phyloP scores from a whole-genome alignment of 2,888 invertebrate genomes.

The Hirtodrosophila cameraria region DNA sequence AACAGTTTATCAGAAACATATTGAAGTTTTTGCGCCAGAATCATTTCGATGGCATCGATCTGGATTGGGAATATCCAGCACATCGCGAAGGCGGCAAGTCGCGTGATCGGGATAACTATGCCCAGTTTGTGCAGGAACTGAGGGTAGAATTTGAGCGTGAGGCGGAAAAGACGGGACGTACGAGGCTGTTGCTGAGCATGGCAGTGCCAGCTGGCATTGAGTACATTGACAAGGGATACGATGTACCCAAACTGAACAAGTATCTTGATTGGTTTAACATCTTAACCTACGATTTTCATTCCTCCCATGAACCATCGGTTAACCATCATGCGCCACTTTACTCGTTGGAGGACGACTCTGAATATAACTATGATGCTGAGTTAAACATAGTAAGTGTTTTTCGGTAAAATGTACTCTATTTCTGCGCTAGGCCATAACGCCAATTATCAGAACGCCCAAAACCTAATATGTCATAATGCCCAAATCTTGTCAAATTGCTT shows the following conservation, averaged over 20 bases:
- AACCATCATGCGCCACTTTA: conserved; percentile 96
- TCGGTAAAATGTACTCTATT: too few relatives aligned
- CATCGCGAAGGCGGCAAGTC: conserved; percentile 88
- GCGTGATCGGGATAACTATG: conserved; percentile 94
- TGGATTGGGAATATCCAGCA: conserved; percentile 91
- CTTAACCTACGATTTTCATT: conserved; percentile 96
- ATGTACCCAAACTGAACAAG: conserved; percentile 93
- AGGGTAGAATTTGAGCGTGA: conserved; percentile 95
- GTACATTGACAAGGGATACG: conserved; percentile 96
- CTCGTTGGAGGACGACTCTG: conserved; percentile 90
- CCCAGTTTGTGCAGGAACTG: conserved; percentile 93
- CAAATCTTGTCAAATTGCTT: too few relatives aligned
- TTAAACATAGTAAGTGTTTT: conserved; percentile 91
- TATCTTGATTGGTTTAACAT: conserved; percentile 97
- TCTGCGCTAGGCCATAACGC: too few relatives aligned
- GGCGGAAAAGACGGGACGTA: conserved; percentile 91
- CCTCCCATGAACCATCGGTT: conserved; percentile 94
- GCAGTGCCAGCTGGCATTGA: conserved; percentile 97
- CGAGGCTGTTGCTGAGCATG: conserved; percentile 93
- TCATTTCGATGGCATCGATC: conserved; percentile 96
- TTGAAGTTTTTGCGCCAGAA: conserved; percentile 95
- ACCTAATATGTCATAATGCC: too few relatives aligned
- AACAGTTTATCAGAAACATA: conserved; percentile 92
- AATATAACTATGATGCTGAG: conserved; percentile 94
- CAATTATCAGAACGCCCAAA: too few relatives aligned